A percentile compares a stretch with the other conserved stretches of the same genome.
Conservation (phyloP, 2,797 vertebrate species). For the Ispidina picta region DNA sequence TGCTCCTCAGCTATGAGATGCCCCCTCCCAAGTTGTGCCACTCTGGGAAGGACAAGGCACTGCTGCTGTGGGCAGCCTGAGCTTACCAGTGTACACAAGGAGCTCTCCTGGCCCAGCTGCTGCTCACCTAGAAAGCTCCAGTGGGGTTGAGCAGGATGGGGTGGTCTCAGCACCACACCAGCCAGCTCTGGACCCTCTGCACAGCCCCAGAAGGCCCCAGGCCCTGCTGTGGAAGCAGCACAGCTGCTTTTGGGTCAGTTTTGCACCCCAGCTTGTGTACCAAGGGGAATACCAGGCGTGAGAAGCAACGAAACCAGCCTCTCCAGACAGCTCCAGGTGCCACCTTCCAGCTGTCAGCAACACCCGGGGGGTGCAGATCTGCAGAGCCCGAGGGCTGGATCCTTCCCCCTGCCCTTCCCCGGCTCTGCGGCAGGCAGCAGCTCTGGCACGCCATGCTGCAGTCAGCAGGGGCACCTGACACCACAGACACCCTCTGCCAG, state of each 20-base stretch:
- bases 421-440: constrained; percentile 5
- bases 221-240: not conserved
- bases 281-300: not conserved
- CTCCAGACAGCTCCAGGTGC: not conserved
- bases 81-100: too few species aligned
- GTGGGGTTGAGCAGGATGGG: not conserved
- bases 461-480: not conserved
- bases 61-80: not conserved
- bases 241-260: not conserved
- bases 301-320: not conserved
- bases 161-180: accelerated
- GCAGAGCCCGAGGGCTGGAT: not conserved
- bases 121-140: accelerated
- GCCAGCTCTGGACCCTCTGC: not conserved
- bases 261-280: accelerated
- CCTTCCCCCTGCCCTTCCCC: not conserved
- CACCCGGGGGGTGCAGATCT: not conserved
- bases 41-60: not conserved
- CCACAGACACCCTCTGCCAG: not conserved
- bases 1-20: not conserved
- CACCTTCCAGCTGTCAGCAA: not conserved
- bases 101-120: not conserved
- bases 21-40: not conserved
- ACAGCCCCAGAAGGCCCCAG: not conserved
- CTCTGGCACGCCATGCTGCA: not conserved